Conservation (phyloP, 2,797 vertebrate species). For the Psittacula derbiana region DNA sequence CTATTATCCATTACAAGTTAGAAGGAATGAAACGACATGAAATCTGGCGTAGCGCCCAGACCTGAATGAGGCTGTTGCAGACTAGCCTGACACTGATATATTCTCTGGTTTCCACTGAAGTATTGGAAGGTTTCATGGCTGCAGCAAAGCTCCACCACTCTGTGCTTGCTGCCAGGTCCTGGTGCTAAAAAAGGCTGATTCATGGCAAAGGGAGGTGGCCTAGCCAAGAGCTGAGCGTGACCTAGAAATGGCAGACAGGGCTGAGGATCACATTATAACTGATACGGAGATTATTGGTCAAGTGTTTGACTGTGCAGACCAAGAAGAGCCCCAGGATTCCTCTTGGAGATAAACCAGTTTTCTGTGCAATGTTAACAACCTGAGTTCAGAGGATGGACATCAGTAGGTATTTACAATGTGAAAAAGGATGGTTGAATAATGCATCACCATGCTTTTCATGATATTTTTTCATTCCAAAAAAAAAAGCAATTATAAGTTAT, state of each 20-base stretch:
- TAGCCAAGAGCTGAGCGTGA: background rate
- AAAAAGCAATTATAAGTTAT: conserved; percentile 27
- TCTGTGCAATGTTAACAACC: background rate
- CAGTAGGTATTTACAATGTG: background rate
- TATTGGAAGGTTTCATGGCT: background rate
- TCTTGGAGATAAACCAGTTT: background rate
- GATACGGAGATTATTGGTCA: background rate
- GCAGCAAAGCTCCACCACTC: background rate
- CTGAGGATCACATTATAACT: background rate
- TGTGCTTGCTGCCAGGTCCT: background rate
- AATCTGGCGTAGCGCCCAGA: background rate
- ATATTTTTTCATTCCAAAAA: background rate
- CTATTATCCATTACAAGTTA: background rate
- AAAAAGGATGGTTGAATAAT: background rate
- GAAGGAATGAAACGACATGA: background rate
- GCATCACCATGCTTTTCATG: background rate
- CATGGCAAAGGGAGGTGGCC: background rate
- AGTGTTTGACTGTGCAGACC: background rate
- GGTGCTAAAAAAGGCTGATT: background rate
- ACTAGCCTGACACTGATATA: conserved; percentile 17
- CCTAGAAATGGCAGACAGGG: background rate
- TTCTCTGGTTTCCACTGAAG: conserved; percentile 13
- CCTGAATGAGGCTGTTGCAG: background rate
- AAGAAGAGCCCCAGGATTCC: background rate
- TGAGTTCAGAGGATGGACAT: background rate